Conservation (phyloP, 2,113 vertebrate species). For the Actenoides hombroni region DNA sequence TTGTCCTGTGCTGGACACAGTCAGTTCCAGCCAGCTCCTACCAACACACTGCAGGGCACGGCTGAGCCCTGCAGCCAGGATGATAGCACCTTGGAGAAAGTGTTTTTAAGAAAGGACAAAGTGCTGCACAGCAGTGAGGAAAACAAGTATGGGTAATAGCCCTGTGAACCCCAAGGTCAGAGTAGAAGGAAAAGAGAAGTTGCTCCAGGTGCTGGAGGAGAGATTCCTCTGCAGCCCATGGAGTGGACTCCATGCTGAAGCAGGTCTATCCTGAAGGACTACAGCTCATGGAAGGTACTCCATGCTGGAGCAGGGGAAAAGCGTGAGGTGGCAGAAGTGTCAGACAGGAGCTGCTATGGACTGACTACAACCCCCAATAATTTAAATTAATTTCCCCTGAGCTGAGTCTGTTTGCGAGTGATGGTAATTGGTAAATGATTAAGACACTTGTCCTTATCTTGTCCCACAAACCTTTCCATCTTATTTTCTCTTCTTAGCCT, state of each 20-base stretch:
- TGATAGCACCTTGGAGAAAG: not conserved
- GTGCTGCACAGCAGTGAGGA: not conserved
- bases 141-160: not conserved
- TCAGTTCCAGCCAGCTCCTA: not conserved
- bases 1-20: rapidly evolving
- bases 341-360: not conserved
- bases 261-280: too few species aligned
- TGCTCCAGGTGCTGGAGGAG: not conserved
- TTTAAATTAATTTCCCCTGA: not conserved
- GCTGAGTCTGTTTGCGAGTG: not conserved
- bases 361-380: not conserved
- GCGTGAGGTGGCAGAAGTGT: not conserved
- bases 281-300: too few species aligned
- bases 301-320: not conserved
- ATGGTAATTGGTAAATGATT: not conserved
- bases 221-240: not conserved
- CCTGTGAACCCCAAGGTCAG: too few species aligned
- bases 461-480: not conserved
- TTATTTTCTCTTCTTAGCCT: not conserved
- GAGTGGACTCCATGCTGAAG: too few species aligned
- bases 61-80: rapidly evolving
- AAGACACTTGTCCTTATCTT: not conserved
- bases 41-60: rapidly evolving
- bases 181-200: not conserved
- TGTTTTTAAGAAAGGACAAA: not conserved